Evolutionary conservation across 2,888 invertebrate genomes (phyloP), one percentile per base, ranked within the genome.

Genomic region (Drosophila maculinotata): DNA sequence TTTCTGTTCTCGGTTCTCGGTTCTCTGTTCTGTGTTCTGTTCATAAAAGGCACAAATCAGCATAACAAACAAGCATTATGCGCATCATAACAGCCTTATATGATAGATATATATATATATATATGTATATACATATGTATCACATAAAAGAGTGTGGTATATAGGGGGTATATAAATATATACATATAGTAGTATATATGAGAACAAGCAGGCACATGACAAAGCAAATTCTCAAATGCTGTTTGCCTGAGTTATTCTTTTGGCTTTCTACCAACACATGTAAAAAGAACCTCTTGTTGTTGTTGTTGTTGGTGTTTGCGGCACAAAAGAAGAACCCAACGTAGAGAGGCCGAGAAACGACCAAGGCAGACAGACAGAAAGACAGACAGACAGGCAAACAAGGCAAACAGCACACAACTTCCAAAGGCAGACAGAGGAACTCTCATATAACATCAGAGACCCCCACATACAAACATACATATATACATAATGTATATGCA

Each of bases 21-120:
- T n/a, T n/a, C n/a, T n/a, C n/a, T 38, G 36, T 39, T 39, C 10
- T 35, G 30, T 26, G 41, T 47, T 44, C 20, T 49, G 33, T 25
- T 62, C 66, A 76, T 60, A 76, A 79, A 73, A 79, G 80, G 69
- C 76, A 64, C 59, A 62, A 80, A 79, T 84, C 76, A 84, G 81
- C 84, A 76, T 73, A 76, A 73, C 79, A 81, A 81, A 81, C 70
- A 68, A 64, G 66, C 66, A 77, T 71, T 77, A 79, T 76, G 74
- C 57, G 64, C 72, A 63, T 60, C 66, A 71, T 69, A 71, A 76
- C 60, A 68, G 66, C 48, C 76, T 64, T 76, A 69, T 69, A 35
- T 57, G 56, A 44, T 25, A 57, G 44, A 45, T 45, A 63, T 52
- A 47, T 41, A 31, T 31, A 41, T 26, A 56, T 1, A 41, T 44